These are phyloP conservation scores for Trachelus troglodyta DNA, from an alignment of 2,888 invertebrate species.

Conservation along the genomic window DNA sequence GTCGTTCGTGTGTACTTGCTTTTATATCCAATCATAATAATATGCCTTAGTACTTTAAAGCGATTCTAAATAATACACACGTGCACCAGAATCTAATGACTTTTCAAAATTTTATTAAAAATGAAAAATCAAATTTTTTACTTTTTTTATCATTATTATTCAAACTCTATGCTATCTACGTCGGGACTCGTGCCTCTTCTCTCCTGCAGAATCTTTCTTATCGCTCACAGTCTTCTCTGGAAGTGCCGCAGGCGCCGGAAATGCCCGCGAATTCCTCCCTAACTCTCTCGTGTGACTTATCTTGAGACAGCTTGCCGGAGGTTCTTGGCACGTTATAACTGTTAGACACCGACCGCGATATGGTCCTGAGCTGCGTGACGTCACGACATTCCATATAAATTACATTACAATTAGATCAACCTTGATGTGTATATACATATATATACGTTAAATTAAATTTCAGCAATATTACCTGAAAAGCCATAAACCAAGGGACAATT, in stretches of 20 bases:
- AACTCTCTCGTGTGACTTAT: not conserved
- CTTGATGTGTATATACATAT: not conserved
- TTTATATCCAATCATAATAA: not conserved
- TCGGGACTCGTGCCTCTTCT: not conserved
- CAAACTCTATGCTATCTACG: not conserved
- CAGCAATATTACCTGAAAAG: not conserved
- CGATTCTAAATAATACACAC: not conserved
- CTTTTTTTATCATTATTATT: not conserved
- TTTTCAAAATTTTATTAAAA: not conserved
- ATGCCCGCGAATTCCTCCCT: not conserved
- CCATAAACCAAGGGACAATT: not conserved
- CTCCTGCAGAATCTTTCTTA: not conserved
- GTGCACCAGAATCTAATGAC: not conserved
- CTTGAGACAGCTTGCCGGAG: not conserved
- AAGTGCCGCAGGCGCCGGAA: not conserved
- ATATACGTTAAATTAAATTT: not conserved
- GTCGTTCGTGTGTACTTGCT: not conserved
- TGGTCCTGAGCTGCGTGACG: not conserved
- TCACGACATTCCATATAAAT: not conserved
- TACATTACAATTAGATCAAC: not conserved
- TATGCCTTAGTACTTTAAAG: too few relatives aligned
- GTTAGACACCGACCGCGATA: not conserved
- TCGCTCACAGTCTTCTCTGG: not conserved
- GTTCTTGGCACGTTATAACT: not conserved
- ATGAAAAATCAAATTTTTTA: accelerated